Evolutionary conservation across 2,113 vertebrate genomes (phyloP).

Genomic region (Pachypanchax playfairii): DNA sequence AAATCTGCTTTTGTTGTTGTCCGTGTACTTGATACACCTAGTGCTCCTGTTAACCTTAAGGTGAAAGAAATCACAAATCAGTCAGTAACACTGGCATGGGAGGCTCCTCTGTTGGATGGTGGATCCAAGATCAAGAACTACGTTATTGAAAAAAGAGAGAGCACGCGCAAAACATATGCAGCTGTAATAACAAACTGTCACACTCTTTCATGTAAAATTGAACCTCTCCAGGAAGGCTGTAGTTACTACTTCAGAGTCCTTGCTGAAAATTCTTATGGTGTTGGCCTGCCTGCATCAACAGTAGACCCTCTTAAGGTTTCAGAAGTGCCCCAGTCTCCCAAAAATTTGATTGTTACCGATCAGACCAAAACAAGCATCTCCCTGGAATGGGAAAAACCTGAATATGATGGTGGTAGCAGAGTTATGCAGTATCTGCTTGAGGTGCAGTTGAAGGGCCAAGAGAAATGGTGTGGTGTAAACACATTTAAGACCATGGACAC

Average conservation of each 20-base stretch:
- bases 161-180: conserved; percentile 93
- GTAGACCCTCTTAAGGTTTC: conserved; percentile 92
- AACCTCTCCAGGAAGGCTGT: conserved; percentile 94
- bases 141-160: conserved; percentile 96
- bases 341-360: conserved; percentile 91
- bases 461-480: conserved; percentile 93
- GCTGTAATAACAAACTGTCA: conserved; percentile 96
- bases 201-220: conserved; percentile 91
- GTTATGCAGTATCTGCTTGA: conserved; percentile 94
- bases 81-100: conserved; percentile 93
- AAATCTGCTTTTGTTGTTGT: conserved; percentile 94
- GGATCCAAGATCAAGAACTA: conserved; percentile 97
- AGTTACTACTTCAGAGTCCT: conserved; percentile 94
- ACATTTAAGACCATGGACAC: conserved; percentile 92
- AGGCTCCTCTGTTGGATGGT: conserved; percentile 91
- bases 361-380: conserved; percentile 94
- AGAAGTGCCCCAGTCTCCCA: conserved; percentile 95
- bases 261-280: conserved; percentile 93
- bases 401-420: conserved; percentile 97
- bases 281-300: conserved; percentile 90
- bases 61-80: conserved; percentile 94
- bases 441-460: conserved; percentile 91
- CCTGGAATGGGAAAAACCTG: conserved; percentile 93
- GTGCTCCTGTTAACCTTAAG: conserved; percentile 91
- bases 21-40: conserved; percentile 94